Conservation (phyloP, 2,113 vertebrate genomes). For the Hoplias malabaricus region DNA sequence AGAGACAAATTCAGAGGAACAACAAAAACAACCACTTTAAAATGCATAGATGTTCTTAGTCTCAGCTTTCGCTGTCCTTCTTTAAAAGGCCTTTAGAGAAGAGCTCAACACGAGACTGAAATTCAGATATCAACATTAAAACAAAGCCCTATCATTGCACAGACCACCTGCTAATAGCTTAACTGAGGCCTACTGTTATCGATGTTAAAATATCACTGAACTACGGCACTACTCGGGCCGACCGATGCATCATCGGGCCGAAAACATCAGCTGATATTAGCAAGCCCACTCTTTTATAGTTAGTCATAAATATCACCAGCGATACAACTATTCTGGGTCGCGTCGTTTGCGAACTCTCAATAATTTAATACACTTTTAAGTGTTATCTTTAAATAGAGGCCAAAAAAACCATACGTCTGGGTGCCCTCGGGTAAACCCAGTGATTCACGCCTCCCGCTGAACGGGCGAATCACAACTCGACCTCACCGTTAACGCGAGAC, state of each 20-base stretch:
- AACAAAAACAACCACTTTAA: background rate
- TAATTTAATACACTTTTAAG: too few relatives aligned
- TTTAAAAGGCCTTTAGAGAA: background rate
- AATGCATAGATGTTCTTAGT: conserved; percentile 22
- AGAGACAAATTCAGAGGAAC: background rate
- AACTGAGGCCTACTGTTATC: background rate
- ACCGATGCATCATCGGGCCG: too few relatives aligned
- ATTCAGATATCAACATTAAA: background rate
- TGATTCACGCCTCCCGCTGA: too few relatives aligned
- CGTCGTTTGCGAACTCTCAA: too few relatives aligned
- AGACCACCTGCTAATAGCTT: background rate
- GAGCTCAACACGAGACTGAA: background rate
- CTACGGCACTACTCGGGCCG: background rate
- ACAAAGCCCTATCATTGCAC: background rate
- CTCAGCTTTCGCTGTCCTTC: conserved; percentile 1
- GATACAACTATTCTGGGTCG: too few relatives aligned
- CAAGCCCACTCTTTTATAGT: too few relatives aligned
- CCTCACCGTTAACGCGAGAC: background rate
- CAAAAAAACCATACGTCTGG: too few relatives aligned
- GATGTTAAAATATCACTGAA: background rate
- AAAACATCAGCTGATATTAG: too few relatives aligned
- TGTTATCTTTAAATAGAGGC: too few relatives aligned
- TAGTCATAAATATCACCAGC: too few relatives aligned
- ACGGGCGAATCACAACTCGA: background rate
- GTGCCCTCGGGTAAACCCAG: too few relatives aligned